These are phyloP conservation scores for Caenorhabditis doughertyi DNA, from an alignment of 2,888 invertebrate genomes.

Conservation along the genomic window DNA sequence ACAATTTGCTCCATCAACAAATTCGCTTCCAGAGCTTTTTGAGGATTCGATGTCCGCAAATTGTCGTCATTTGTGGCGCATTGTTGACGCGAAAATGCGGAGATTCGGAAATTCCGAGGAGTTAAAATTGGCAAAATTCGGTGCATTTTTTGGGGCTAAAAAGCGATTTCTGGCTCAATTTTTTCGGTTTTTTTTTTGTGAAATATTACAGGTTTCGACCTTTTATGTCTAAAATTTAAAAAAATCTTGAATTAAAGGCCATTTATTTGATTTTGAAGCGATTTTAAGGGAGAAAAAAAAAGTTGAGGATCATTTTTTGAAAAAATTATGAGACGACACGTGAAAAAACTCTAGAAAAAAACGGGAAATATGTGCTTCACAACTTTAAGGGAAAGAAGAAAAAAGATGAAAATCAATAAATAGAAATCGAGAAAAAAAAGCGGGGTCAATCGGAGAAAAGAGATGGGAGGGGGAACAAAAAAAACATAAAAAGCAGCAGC, in stretches of 20 bases:
- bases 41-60: conserved; percentile 2
- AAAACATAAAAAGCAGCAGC: neutral
- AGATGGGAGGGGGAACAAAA: conserved; percentile 2
- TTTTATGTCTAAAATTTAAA: neutral
- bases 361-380: neutral
- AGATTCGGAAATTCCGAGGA: neutral
- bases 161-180: neutral
- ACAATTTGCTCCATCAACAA: conserved; percentile 37
- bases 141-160: conserved; percentile 31
- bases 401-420: conserved; percentile 26
- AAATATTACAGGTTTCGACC: neutral
- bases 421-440: conserved; percentile 7
- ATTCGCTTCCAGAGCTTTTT: neutral
- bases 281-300: neutral
- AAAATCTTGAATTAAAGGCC: neutral
- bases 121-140: conserved; percentile 5
- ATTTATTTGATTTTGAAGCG: neutral
- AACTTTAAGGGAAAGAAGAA: neutral
- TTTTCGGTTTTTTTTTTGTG: neutral
- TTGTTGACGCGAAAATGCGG: conserved; percentile 33
- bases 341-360: neutral
- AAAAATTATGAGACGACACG: conserved; percentile 29
- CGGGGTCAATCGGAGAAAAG: conserved; percentile 22
- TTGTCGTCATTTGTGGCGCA: conserved; percentile 24
- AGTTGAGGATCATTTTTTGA: neutral